Evolutionary conservation across 2,888 invertebrate genomes (phyloP).

Genomic region (Mycogona germanica): DNA sequence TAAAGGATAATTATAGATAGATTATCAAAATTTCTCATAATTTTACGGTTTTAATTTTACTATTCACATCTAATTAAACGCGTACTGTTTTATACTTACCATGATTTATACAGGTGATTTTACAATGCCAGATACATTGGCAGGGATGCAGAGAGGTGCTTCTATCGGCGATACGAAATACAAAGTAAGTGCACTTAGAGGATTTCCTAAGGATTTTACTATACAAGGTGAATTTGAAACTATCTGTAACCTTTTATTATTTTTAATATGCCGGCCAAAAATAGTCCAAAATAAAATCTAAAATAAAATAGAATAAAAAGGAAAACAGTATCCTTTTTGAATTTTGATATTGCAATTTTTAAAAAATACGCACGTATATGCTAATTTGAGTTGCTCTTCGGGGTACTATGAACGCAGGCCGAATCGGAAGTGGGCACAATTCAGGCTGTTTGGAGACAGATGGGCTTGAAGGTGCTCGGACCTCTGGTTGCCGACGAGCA

Average conservation of each 20-base stretch:
- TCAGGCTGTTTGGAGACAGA: background rate
- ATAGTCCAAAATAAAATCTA: too few species aligned
- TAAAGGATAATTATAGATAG: background rate
- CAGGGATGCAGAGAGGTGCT: background rate
- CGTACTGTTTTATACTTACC: background rate
- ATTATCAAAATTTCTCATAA: background rate
- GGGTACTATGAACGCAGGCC: background rate
- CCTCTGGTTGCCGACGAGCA: conserved; percentile 6
- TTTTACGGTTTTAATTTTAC: background rate
- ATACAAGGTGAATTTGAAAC: background rate
- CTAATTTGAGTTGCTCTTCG: background rate
- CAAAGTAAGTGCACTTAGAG: conserved; percentile 5
- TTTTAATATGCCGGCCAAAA: too few species aligned
- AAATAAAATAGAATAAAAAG: too few species aligned
- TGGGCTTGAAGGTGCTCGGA: background rate
- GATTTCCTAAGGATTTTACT: background rate
- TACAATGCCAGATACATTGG: conserved; percentile 8
- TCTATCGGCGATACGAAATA: conserved; percentile 1
- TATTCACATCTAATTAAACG: too few species aligned
- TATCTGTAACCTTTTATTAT: background rate
- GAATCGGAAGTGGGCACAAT: background rate
- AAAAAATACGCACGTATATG: background rate
- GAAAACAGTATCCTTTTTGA: too few species aligned
- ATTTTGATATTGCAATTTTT: background rate
- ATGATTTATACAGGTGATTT: background rate